Evolutionary conservation across 2,113 vertebrate species (phyloP), one percentile per base, ranked within the genome.

Genomic region (Salminus brasiliensis): DNA sequence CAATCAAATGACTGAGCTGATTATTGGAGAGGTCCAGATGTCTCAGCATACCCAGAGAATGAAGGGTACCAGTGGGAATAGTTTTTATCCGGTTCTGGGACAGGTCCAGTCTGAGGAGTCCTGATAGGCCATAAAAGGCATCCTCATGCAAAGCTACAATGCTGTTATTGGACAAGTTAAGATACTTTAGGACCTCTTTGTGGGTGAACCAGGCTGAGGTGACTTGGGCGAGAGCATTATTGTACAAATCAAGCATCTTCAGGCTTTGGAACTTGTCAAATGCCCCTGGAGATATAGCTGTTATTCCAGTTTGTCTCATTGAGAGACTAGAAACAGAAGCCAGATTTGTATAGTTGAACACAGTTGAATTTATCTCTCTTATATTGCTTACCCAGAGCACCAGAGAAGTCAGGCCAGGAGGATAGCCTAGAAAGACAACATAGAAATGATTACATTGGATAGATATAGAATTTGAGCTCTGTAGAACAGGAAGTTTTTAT

Each of bases 21-120:
- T 94, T 94, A 27, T 70, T 76, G 1, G 94, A 93, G 53, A 94
- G 76, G 69, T 93, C 91, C 76, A 95, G 65, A 5, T 82, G 41
- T 2, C 45, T 23, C 63, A 94, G 52, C 23, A 60, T 11, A 11
- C 49, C 12, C 34, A 88, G 85, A 23, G 49, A 45, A 4, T 15
- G 59, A 52, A 93, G 93, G 23, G 81, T 89, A 0, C 41, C 43
- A 0, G 45, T 21, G 12, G 68, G 36, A 6, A 94, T 77, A 0
- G 43, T 52, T 21, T 4, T 27, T 59, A 94, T 93, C 27, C 41
- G 32, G 83, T 93, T 94, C 11, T 63, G 32, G 0, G 81, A 85
- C 72, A 94, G 68, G 9, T 83, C 74, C 4, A 94, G 88, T 0
- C 0, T 53, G 0, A 39, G 82, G 25, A 94, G 88, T 74, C 55